Conservation (phyloP, 1,140 invertebrate genomes). For the Pseudachorutes palmiensis region DNA sequence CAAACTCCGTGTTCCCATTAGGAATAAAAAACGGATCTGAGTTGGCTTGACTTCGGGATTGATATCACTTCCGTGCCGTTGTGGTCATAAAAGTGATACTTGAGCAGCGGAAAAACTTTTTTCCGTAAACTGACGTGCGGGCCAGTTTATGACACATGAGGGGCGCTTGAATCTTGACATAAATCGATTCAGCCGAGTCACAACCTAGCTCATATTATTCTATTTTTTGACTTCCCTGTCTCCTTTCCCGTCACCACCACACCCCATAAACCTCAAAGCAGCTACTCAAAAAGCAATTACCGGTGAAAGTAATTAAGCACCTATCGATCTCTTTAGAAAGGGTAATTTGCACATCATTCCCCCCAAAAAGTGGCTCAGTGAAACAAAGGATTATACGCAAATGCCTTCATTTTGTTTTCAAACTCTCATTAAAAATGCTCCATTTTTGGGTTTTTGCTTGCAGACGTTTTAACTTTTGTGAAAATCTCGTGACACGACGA, state of each 20-base stretch:
- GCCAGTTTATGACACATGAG: background rate
- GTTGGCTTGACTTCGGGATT: too few species aligned
- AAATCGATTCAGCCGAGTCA: background rate
- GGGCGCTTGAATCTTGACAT: background rate
- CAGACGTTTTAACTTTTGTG: background rate
- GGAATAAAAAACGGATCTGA: too few species aligned
- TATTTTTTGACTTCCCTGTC: background rate
- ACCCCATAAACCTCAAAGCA: background rate
- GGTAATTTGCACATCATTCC: background rate
- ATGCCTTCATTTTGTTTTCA: too few species aligned
- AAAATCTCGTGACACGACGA: background rate
- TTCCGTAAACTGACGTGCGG: background rate
- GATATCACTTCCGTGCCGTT: too few species aligned
- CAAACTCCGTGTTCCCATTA: too few species aligned
- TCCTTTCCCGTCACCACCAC: background rate
- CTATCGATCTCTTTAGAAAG: background rate
- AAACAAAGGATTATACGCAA: too few species aligned
- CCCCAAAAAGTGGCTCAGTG: background rate
- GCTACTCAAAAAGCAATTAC: background rate
- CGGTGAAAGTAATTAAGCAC: background rate
- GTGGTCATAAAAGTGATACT: background rate
- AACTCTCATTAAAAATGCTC: too few species aligned
- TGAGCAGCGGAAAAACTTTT: background rate
- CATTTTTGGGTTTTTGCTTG: background rate
- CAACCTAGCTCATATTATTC: background rate